Base-by-base conservation (phyloP, 1,140 invertebrate genomes). In the Aethina tumida region DNA sequence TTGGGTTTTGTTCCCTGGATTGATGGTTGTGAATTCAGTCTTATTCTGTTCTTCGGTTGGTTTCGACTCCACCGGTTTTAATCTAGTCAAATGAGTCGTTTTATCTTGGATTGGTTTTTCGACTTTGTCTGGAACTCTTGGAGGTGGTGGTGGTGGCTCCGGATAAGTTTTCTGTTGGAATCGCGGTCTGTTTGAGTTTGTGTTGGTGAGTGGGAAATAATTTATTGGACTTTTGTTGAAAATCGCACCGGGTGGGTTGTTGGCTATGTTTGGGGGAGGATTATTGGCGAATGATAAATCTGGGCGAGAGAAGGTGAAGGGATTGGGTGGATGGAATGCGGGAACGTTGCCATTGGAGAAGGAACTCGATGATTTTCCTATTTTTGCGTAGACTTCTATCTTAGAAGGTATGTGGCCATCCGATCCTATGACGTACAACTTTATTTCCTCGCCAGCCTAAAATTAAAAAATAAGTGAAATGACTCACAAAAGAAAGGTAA, bases 311-410 rank as follows among this genome's bases (percentile, higher is more conserved):
- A 35, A 26, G 24, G 30, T 28, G 15, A 45, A 29, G 1, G 43
- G 22, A 2, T 44, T 42, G 2, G 34, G 20, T 4, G 25, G 35
- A 6, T 35, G 35, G 1, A 41, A 36, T 25, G 33, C 43, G 12
- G 37, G 29, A 18, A 41, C 45, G 27, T 41, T 43, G 10, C 28
- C 36, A 20, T 22, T 22, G 5, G 39, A 43, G 53, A 54, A 30
- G 52, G 54, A 27, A 45, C 55, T 29, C 12, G 53, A 47, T 4
- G 57, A 52, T 19, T 64, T 63, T 5, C 69, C 41, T 15, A 83
- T 77, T 38, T 74, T 70, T 5, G 77, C 77, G 52, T 66, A 76
- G 6, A 83, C 78, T 60, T 81, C 79, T n/a, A 69, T 74, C 59
- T 84, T 84, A 3, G 75, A 68, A 12, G 69, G 70, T 5, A 78